These are phyloP conservation scores for Cercocebus atys DNA, from an alignment of 2,113 vertebrate genomes.

Conservation along the genomic window DNA sequence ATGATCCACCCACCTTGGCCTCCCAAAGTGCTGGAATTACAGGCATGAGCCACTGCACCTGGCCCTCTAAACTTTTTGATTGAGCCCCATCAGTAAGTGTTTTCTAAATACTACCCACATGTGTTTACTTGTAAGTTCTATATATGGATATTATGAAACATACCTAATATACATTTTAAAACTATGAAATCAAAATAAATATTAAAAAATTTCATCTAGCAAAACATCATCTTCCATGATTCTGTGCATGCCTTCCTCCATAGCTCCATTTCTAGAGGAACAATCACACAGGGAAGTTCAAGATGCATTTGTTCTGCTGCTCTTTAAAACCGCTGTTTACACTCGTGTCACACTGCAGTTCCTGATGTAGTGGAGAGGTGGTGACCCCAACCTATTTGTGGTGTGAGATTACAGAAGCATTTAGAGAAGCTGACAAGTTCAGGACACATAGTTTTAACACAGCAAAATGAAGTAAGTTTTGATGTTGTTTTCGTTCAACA, in stretches of 20 bases:
- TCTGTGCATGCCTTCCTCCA: background rate
- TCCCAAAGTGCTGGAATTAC: too few species aligned
- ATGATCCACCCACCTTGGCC: too few species aligned
- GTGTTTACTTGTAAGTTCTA: background rate
- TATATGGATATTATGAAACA: background rate
- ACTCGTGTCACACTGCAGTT: background rate
- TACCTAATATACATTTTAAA: background rate
- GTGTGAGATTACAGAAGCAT: background rate
- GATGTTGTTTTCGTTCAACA: background rate
- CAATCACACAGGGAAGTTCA: background rate
- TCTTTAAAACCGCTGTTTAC: background rate
- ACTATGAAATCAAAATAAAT: background rate
- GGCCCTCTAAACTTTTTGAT: background rate
- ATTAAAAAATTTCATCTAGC: background rate
- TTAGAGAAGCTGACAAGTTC: background rate
- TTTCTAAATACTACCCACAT: background rate
- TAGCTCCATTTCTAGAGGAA: background rate
- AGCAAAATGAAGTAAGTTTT: background rate
- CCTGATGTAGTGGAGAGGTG: background rate
- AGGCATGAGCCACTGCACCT: too few species aligned
- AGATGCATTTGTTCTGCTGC: background rate
- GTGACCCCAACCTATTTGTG: background rate
- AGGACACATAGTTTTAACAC: background rate
- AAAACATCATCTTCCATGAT: background rate
- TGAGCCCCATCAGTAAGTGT: rapidly evolving